Evolutionary conservation across 2,888 invertebrate species (phyloP), one percentile per base, ranked within the genome.

Genomic region (Drosophila leonis): DNA sequence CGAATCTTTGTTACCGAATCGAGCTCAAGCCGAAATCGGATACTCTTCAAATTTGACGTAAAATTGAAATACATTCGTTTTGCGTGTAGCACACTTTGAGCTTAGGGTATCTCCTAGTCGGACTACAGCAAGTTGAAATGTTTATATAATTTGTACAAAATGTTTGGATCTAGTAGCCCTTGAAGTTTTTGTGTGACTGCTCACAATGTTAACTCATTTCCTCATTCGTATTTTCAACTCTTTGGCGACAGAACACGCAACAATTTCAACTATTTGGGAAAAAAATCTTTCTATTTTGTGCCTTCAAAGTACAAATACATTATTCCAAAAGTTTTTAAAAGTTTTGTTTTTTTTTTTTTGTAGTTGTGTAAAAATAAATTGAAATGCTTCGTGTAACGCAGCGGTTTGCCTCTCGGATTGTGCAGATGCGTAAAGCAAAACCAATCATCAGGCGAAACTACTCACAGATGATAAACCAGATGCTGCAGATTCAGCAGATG

Each of bases 401-500:
- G 51, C 61, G 65, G 39, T 12, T 81, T 24, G 71, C 63, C n/a
- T 31, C 48, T 7, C 54, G 54, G 31, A 52, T 54, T 18, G 20
- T 61, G 9, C 49, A 64, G 0, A n/a, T 42, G 3, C 54, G 57
- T 5, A 33, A 31, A n/a, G 29, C 42, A 2, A 2, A 49, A 18
- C 0, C 4, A 13, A 8, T 33, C 31, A 13, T 48, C 0, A 33
- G 9, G 2, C 69, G 83, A 1, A 56, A 46, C 6, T 85, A 75
- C 48, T 88, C 90, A 27, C 90, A 87, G 75, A 76, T 75, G 57
- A 73, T 91, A 4, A 91, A 80, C 33, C 90, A 87, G 51, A 78
- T 91, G 81, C 60, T 89, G 29, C 81, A 88, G n/a, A 67, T 90
- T 27, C 81, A 83, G 12, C 80, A 85, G n/a, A 88, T 90, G 66